Base-by-base conservation (phyloP, 2,797 vertebrate genomes). In the Philypnodon macrostomus region DNA sequence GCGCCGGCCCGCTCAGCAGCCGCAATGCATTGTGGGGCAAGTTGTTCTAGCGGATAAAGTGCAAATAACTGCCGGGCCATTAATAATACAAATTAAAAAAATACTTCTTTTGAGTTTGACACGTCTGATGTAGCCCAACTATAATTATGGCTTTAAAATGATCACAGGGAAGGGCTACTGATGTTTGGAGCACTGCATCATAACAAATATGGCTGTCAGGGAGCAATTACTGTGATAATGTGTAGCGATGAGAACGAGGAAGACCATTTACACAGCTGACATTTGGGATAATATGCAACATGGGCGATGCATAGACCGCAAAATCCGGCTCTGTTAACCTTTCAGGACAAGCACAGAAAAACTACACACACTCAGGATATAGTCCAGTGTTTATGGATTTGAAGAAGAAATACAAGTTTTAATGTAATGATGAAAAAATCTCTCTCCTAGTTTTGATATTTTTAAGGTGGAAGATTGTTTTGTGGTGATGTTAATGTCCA, bases 241-340 rank as follows among this genome's bases (percentile, higher is more conserved):
- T 72, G 75, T 59, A 65, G 58, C 58, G 78, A 85, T 80, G 70
- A 77, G 67, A 66, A 75, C 63, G 32, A 53, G 18, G 40, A 55
- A 58, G 74, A 81, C 81, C 66, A 66, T 77, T 82, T 69, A 78
- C 77, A 79, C 70, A 60, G 80, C 65, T 85, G 80, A 80, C 79
- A 86, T 82, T 81, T 79, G 65, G 67, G 68, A 75, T 70, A 78
- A 83, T 73, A 58, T 57, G 30, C 39, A 62, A 64, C 67, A 54
- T 2, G 40, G 79, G 77, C 42, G 7, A 54, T 11, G 27, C 32
- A 45, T 15, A 2, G 50, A 73, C 68, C 59, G 61, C 42, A 35
- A 3, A 53, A 57, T 58, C 55, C 48, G 56, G 47, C 73, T 76
- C 66, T 67, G 74, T 83, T 74, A 79, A 80, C 83, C 73, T 84